Conservation (phyloP, 2,888 invertebrate species). For the Brachylomia viminalis region DNA sequence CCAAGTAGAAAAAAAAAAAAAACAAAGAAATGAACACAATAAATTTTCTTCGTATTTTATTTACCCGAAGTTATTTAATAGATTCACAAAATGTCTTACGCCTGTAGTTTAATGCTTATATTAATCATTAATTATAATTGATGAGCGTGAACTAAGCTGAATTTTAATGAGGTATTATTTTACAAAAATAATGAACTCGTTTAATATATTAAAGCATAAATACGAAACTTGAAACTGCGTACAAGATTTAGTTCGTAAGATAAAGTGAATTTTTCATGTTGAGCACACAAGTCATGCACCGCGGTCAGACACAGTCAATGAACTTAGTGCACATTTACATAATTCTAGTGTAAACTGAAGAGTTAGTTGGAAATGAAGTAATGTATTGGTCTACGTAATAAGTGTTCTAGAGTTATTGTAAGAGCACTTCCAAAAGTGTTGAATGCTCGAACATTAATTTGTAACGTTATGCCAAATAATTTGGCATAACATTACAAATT, state of each 20-base stretch:
- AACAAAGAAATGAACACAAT: background rate
- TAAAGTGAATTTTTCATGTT: slow-evolving; percentile 59
- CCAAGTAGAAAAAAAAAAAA: no score
- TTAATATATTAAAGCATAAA: slow-evolving; percentile 20
- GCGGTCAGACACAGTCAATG: slow-evolving; percentile 45
- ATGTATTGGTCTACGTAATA: slow-evolving; percentile 13
- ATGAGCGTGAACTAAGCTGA: background rate
- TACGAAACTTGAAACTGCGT: slow-evolving; percentile 44
- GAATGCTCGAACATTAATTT: background rate
- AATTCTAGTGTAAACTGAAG: slow-evolving; percentile 24
- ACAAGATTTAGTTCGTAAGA: slow-evolving; percentile 44
- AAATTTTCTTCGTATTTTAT: background rate
- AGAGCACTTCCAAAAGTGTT: background rate
- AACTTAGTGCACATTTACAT: slow-evolving; percentile 35
- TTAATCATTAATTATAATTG: slow-evolving; percentile 14
- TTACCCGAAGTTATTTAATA: background rate
- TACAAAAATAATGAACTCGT: slow-evolving; percentile 38
- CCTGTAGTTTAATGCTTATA: background rate
- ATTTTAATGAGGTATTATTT: slow-evolving; percentile 44
- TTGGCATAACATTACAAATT: no score
- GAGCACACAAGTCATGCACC: slow-evolving; percentile 41
- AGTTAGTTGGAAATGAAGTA: slow-evolving; percentile 15
- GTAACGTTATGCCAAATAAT: background rate
- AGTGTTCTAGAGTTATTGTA: slow-evolving; percentile 16
- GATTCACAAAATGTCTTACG: background rate